These are phyloP conservation scores for Eupithecia subumbrata DNA, from an alignment of 2,888 invertebrate species.

Conservation along the genomic window DNA sequence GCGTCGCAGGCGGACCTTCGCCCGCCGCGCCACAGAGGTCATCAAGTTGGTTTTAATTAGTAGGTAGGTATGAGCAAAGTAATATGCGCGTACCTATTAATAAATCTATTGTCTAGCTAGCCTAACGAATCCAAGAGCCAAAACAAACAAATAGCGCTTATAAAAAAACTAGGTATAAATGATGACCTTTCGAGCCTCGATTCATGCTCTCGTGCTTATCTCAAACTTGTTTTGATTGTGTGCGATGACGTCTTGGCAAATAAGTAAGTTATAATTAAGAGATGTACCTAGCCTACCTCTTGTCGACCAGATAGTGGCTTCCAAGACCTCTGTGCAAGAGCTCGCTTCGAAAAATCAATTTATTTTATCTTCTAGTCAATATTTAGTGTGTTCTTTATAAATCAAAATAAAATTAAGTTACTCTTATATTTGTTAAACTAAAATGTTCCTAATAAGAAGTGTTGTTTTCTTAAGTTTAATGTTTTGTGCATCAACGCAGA, in stretches of 20 bases:
- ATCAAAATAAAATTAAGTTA: neutral
- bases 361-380: slow-evolving; percentile 34
- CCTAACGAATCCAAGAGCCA: neutral
- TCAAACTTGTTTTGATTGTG: slow-evolving; percentile 63
- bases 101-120: neutral
- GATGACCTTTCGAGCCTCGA: slow-evolving; percentile 34
- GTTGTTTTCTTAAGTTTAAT: slow-evolving; percentile 49
- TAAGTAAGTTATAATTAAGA: neutral
- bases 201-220: slow-evolving; percentile 45
- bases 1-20: no score
- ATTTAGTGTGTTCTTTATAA: slow-evolving; percentile 7
- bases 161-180: neutral
- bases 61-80: neutral
- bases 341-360: slow-evolving; percentile 34
- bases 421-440: slow-evolving; percentile 1
- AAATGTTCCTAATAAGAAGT: slow-evolving; percentile 50
- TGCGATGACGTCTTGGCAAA: slow-evolving; percentile 56
- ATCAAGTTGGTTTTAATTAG: no score
- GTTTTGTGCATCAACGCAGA: slow-evolving; percentile 48
- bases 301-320: slow-evolving; percentile 49
- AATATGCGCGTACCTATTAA: neutral
- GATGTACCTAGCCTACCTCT: slow-evolving; percentile 46
- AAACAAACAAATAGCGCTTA: slow-evolving; percentile 1
- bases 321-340: slow-evolving; percentile 46
- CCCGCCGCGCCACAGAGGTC: no score